Conservation (phyloP, 2,797 vertebrate genomes). For the Corythornis leucogaster region DNA sequence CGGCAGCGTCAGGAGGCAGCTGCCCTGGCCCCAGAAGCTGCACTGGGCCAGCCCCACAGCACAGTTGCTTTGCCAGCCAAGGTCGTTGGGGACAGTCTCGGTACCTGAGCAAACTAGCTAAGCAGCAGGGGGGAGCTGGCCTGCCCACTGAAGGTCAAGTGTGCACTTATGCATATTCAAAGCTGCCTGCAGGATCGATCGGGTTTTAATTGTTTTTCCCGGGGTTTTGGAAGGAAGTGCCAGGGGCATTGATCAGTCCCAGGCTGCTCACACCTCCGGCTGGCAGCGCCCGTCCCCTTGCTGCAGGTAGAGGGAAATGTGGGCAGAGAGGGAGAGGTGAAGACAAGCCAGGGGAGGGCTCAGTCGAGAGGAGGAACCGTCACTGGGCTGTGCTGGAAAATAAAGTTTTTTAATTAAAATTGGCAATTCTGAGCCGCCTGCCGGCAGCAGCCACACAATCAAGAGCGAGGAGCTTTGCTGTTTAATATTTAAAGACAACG, state of each 20-base stretch:
- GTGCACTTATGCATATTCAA: constrained; percentile 99
- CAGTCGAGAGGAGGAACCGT: constrained; percentile 47
- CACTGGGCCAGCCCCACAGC: neutral
- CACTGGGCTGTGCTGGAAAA: constrained; percentile 41
- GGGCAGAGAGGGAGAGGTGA: constrained; percentile 11
- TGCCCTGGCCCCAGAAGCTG: neutral
- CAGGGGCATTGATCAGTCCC: constrained; percentile 95
- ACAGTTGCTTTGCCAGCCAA: constrained; percentile 34
- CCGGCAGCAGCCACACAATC: constrained; percentile 74
- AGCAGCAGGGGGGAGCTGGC: constrained; percentile 73
- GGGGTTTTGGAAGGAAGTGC: constrained; percentile 97
- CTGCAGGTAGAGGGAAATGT: neutral
- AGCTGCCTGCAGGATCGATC: constrained; percentile 93
- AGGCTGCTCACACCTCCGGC: constrained; percentile 81
- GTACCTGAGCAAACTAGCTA: constrained; percentile 75
- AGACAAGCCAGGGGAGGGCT: constrained; percentile 8
- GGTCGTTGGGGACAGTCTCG: constrained; percentile 57
- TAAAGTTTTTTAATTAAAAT: constrained; percentile 77
- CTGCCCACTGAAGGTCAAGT: constrained; percentile 99
- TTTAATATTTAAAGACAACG: constrained; percentile 77
- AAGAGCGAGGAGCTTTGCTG: constrained; percentile 68
- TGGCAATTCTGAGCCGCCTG: constrained; percentile 72
- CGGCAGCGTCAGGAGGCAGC: neutral
- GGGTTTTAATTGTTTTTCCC: constrained; percentile 99
- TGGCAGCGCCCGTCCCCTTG: constrained; percentile 49